Evolutionary conservation across 2,113 vertebrate genomes (phyloP).

Genomic region (Silurus glanis): DNA sequence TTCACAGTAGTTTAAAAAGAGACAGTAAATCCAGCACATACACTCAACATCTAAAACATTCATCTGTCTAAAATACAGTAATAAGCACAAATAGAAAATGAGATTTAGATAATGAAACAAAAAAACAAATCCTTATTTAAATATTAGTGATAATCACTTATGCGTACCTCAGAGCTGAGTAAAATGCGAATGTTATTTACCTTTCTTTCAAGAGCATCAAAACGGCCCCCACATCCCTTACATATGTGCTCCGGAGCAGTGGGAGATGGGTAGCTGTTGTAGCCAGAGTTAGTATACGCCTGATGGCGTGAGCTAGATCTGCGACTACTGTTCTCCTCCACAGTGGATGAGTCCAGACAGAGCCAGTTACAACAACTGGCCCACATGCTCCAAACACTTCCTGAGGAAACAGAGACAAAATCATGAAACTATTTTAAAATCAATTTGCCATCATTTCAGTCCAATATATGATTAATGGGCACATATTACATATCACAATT

Average conservation of each 20-base stretch:
- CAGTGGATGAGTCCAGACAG: constrained; percentile 80
- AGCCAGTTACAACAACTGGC: constrained; percentile 91
- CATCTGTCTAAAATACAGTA: neutral
- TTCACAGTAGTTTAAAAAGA: neutral
- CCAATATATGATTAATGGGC: neutral
- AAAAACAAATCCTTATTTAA: no score
- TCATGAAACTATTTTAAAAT: neutral
- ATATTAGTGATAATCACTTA: neutral
- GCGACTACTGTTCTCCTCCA: constrained; percentile 58
- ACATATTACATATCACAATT: no score
- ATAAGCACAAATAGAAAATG: neutral
- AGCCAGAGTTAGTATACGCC: constrained; percentile 87
- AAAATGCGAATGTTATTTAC: constrained; percentile 64
- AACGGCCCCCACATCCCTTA: constrained; percentile 77
- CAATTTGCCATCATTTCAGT: neutral
- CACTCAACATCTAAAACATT: neutral
- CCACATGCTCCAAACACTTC: constrained; percentile 76
- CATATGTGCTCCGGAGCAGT: constrained; percentile 75
- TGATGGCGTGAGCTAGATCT: constrained; percentile 62
- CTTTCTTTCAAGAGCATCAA: constrained; percentile 74
- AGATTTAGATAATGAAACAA: neutral
- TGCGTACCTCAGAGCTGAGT: neutral
- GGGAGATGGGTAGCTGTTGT: constrained; percentile 82
- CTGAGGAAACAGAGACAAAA: neutral
- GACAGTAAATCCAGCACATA: neutral